Base-by-base conservation (phyloP, 2,888 invertebrate species). In the Dryocosmus kuriphilus region DNA sequence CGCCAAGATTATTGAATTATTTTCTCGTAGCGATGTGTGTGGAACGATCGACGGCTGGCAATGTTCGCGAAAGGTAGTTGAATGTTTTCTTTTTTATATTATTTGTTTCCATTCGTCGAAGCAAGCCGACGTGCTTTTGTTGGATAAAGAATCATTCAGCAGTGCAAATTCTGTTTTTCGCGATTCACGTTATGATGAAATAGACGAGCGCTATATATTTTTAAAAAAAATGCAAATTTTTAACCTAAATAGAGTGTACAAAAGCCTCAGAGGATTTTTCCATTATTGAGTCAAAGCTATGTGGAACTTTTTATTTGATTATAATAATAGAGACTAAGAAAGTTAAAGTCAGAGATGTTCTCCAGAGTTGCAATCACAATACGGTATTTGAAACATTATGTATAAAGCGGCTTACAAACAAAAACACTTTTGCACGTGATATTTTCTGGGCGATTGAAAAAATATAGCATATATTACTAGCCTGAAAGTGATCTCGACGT, bases 1-100 rank as follows among this genome's bases (percentile, higher is more conserved):
- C 84, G 85, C 82, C 81, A 86, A 86, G 86, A 87, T 87, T 88
- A 90, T 90, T 86, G 85, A 87, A 89, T 90, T 89, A 89, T 88
- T 86, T 83, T 81, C 80, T 62, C 81, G 79, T 79, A 78, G 71
- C 51, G 78, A 82, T 80, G 79, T 80, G 32, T 71, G 77, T 76
- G 77, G 75, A 75, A 80, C 79, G 77, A 71, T 71, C 71, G 51
- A 32, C 71, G 71, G 77, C 67, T 61, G 67, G 67, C 38, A 71
- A 55, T 60, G 57, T 38, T 60, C 38, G 60, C 77, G 61, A 67
- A 71, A 57, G 35, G 65, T 67, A 74, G 61, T 46, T 38, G 41
- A 74, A 60, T 60, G 67, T 38, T 65, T 65, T 67, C 63, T 57
- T 57, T 76, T 65, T 76, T 75, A 74, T 51, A 74, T 51, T 46